Evolutionary conservation across 2,113 vertebrate genomes (phyloP), one percentile per base, ranked within the genome.

Genomic region (Parus major): DNA sequence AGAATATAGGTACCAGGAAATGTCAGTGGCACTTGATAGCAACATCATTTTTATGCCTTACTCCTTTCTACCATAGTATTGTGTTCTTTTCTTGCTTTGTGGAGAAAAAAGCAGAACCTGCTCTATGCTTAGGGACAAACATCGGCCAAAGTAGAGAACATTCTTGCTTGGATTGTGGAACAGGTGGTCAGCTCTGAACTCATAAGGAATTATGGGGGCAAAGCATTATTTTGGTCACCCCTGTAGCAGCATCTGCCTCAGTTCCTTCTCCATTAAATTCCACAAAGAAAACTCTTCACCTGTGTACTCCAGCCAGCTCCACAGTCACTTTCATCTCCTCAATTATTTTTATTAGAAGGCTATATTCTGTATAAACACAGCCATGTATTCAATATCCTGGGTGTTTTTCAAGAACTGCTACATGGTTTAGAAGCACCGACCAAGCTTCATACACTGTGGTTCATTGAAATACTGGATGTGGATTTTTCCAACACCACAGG

Each of bases 71-170:
- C 28, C 12, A 66, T 12, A 55, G 24, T 35, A 49, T 28, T 77
- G 41, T 55, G 27, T 12, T 82, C 47, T 66, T 39, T 39, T 39
- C 39, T 39, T 39, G 39, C 7, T 77, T 66, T 61, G 41, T 29
- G 42, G 28, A 72, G 47, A 72, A 78, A 33, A 41, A 78, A 56
- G 33, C 18, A 64, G 31, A 75, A 69, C 12, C 15, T 41, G 15
- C 22, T 69, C 44, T 56, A 20, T 7, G 29, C 16, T 69, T 93
- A 93, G 6, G 23, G 96, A 96, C 73, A 95, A 95, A 89, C 95
- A 93, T 72, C 71, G 57, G 10, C 98, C 98, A 4, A 97, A 96
- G 73, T 98, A 98, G 50, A 98, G 97, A 44, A 98, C 9, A 22
- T 64, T 98, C 20, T 50, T 73, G 36, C 94, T 93, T 12, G 68